phyloP scores from a whole-genome alignment of 2,797 vertebrate genomes.

The Anabas testudineus region DNA sequence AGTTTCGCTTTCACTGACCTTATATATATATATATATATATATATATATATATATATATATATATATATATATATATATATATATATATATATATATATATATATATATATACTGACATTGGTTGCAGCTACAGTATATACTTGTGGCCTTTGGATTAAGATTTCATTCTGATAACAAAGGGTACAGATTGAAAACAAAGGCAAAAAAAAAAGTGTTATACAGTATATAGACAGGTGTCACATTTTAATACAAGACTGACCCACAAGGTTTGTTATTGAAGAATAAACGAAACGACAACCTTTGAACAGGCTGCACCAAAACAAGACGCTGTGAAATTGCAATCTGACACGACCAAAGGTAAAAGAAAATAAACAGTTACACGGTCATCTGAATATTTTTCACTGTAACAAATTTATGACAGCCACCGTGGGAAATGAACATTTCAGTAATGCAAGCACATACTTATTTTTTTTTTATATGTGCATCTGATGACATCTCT shows the following conservation, averaged over 20 bases:
- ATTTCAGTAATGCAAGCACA: constrained; percentile 23
- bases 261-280: background rate
- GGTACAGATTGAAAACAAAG: background rate
- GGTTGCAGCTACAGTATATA: background rate
- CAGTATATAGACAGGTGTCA: background rate
- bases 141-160: background rate
- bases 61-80: no score
- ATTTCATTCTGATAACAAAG: background rate
- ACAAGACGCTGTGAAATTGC: background rate
- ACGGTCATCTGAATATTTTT: constrained; percentile 34
- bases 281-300: background rate
- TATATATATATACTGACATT: no score
- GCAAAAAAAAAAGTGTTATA: background rate
- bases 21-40: no score
- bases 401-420: constrained; percentile 41
- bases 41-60: no score
- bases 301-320: background rate
- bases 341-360: constrained; percentile 8
- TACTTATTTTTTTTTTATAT: constrained; percentile 23
- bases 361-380: constrained; percentile 24
- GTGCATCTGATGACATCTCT: constrained; percentile 56
- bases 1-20: no score
- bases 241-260: background rate
- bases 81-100: no score
- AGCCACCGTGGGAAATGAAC: constrained; percentile 39